Conservation (phyloP, 2,888 invertebrate genomes). For the Heliothis peltigera region DNA sequence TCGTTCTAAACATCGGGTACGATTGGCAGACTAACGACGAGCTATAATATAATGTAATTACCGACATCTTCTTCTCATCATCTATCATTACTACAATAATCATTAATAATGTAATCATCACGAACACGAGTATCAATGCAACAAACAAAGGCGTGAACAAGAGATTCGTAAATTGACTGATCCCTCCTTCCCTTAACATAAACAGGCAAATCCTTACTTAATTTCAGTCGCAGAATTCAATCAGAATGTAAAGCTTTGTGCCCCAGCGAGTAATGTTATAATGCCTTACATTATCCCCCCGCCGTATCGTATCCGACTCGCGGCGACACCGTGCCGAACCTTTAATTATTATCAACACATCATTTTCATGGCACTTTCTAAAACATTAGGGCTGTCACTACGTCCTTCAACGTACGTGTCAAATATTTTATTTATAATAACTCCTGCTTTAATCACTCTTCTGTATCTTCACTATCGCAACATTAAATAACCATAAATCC, state of each 20-base stretch:
- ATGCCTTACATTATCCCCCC: slow-evolving; percentile 87
- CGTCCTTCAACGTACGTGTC: slow-evolving; percentile 27
- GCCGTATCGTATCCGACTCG: slow-evolving; percentile 75
- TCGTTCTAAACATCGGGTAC: slow-evolving; percentile 17
- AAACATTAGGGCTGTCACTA: slow-evolving; percentile 80
- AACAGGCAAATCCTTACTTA: slow-evolving; percentile 90
- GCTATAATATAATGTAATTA: slow-evolving; percentile 38
- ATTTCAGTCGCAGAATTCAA: slow-evolving; percentile 90
- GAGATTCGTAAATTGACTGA: slow-evolving; percentile 84
- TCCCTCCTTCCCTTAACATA: slow-evolving; percentile 85
- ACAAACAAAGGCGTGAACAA: slow-evolving; percentile 80
- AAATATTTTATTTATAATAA: slow-evolving; percentile 19
- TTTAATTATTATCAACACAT: slow-evolving; percentile 90
- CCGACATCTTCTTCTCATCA: slow-evolving; percentile 22
- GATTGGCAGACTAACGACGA: slow-evolving; percentile 12
- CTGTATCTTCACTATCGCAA: slow-evolving; percentile 30
- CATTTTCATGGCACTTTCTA: slow-evolving; percentile 85
- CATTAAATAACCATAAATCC: slow-evolving; percentile 41
- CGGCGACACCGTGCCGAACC: slow-evolving; percentile 85
- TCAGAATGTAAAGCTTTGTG: slow-evolving; percentile 88
- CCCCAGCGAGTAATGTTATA: slow-evolving; percentile 88
- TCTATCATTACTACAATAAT: slow-evolving; percentile 52
- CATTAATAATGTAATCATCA: slow-evolving; percentile 8
- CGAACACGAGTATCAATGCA: slow-evolving; percentile 47
- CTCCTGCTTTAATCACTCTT: slow-evolving; percentile 29